Evolutionary conservation across 2,113 vertebrate species (phyloP), one percentile per base, ranked within the genome.

Genomic region (Bos indicus): DNA sequence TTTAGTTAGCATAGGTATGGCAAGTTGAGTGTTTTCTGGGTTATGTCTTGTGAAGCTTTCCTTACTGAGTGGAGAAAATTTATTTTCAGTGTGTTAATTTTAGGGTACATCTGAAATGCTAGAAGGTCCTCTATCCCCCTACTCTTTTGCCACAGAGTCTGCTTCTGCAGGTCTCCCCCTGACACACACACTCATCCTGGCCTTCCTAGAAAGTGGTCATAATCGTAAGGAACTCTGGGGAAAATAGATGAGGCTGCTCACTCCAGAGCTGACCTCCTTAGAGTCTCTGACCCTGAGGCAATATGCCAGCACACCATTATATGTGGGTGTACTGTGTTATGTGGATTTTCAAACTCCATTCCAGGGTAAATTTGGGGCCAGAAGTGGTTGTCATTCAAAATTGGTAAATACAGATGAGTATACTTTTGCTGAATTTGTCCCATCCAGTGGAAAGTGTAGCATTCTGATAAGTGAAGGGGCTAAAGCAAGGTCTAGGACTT

Each of bases 71-170:
- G 43, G 36, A 64, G n/a, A 91, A 48, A 96, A 77, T 77, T 80
- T 19, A 85, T 96, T 97, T 93, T 94, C n/a, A 36, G 43, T 51
- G 54, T 93, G 5, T 95, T 94, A 52, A 48, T 96, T 96, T 96
- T 92, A 57, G 51, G 28, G 25, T 91, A 7, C 19, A 81, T 93
- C 36, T 97, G 40, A 88, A 94, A 77, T 92, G 40, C 81, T 91
- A 54, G 16, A 64, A 87, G 51, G 40, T 82, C 23, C 28, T 89
- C 51, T 95, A 3, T 88, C 25, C 36, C 14, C 23, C 26, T 52
- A 36, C 23, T 86, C 28, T 48, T 92, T 92, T 97, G 62, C 64
- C 86, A 85, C 90, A 88, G 16, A 17, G 25, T 51, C 6, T 77
- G 33, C 54, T 95, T 77, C 40, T 25, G 40, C 48, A 43, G 40